These are phyloP conservation scores for Chironomus riparius DNA, from an alignment of 2,888 invertebrate genomes.

Conservation along the genomic window DNA sequence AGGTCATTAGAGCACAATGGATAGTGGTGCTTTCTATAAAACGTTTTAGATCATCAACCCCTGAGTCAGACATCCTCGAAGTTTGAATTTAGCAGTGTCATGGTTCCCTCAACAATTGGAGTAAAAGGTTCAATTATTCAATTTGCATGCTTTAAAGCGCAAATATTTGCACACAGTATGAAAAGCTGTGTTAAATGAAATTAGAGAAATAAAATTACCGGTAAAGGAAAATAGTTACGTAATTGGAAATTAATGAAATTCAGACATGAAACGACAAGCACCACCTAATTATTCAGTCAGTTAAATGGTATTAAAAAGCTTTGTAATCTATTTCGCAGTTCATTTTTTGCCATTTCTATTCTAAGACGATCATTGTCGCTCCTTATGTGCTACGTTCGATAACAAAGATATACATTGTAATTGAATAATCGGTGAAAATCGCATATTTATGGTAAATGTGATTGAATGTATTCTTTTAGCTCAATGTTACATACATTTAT, in stretches of 20 bases:
- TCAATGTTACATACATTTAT: background rate
- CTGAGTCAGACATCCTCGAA: too few relatives aligned
- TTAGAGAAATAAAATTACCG: background rate
- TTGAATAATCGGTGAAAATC: too few relatives aligned
- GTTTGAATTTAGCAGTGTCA: too few relatives aligned
- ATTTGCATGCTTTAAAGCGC: background rate
- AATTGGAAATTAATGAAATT: background rate
- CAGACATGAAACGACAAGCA: constrained; percentile 11
- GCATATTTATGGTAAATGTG: background rate
- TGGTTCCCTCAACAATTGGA: too few relatives aligned
- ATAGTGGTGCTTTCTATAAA: too few relatives aligned
- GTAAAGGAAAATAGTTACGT: background rate
- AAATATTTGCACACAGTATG: background rate
- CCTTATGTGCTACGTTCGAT: too few relatives aligned
- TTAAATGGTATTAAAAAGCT: background rate
- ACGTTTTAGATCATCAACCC: too few relatives aligned
- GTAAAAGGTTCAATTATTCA: too few relatives aligned
- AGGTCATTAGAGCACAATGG: too few relatives aligned
- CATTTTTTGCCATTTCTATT: background rate
- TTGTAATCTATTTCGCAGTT: background rate
- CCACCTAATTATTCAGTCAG: background rate
- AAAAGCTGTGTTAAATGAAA: background rate
- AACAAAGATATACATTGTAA: too few relatives aligned
- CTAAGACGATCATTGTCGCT: background rate
- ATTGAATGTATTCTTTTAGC: background rate